These are phyloP conservation scores for Sympetrum striolatum DNA, from an alignment of 2,888 invertebrate genomes.

Conservation along the genomic window DNA sequence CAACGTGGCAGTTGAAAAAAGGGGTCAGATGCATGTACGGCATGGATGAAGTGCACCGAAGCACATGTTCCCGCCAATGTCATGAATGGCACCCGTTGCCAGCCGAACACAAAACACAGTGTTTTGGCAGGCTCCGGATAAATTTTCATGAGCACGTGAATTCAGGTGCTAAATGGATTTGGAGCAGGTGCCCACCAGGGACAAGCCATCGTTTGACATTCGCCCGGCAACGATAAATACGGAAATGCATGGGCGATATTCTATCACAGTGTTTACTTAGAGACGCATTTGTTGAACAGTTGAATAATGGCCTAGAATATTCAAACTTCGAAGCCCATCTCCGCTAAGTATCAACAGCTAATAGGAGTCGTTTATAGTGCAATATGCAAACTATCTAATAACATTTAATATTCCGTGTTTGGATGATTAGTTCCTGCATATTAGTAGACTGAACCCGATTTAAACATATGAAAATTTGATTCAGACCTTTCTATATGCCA, in stretches of 20 bases:
- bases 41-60: background rate
- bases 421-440: no score
- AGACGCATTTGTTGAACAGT: no score
- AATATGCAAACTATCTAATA: no score
- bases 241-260: background rate
- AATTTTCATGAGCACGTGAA: background rate
- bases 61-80: background rate
- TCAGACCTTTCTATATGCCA: no score
- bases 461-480: no score
- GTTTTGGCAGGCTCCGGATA: background rate
- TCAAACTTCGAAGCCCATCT: no score
- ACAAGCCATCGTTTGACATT: background rate
- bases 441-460: no score
- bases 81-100: background rate
- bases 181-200: background rate
- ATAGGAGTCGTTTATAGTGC: no score
- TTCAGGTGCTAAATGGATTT: background rate
- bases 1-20: background rate
- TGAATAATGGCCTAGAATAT: no score
- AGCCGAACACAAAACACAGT: background rate
- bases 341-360: no score
- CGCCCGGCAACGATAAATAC: background rate
- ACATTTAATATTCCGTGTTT: no score
- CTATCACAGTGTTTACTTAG: no score
- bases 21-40: background rate